Base-by-base conservation (phyloP, 1,140 invertebrate species). In the Conopomorpha cramerella region DNA sequence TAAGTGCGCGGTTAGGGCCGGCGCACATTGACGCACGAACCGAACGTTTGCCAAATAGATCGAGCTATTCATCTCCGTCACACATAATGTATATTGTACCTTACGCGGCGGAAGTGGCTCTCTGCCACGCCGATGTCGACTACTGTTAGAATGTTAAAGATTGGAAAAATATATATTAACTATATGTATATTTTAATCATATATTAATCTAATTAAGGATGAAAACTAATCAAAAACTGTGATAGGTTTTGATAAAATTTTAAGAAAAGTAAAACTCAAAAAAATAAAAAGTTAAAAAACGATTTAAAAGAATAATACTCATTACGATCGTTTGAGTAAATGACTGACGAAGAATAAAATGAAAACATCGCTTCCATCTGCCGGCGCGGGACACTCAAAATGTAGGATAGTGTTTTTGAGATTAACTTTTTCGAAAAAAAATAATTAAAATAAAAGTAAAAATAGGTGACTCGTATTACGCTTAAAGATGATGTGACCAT, bases 191-290 rank as follows among this genome's bases (percentile, higher is more conserved):
- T 76, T 74, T 72, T 71, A 76, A 72, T 63, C 67, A 68, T 74
- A 76, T 76, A 74, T 72, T 76, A 72, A 72, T 61, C 54, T 65
- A 71, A 70, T 68, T 72, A 72, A 76, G 64, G 51, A 70, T 62
- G 64, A 63, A 70, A 76, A 76, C 66, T 76, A 76, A 71, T 76
- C 71, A 71, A 73, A 72, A 76, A 76, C 71, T 73, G 71, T 76
- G 71, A 76, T 76, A 76, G 68, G 71, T 76, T 76, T 76, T 76
- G 71, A 76, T 76, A 76, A 68, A 76, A 73, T 71, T 76, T 76
- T 73, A 73, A 76, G 70, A 66, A 53, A 58, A 55, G 52, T 30
- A 50, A 43, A 44, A 34, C 39, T 41, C n/a, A n/a, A n/a, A n/a
- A n/a, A n/a, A n/a, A n/a, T n/a, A n/a, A n/a, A n/a, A n/a, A n/a